Base-by-base conservation (phyloP, 2,113 vertebrate species). In the Hemiprocne comata region DNA sequence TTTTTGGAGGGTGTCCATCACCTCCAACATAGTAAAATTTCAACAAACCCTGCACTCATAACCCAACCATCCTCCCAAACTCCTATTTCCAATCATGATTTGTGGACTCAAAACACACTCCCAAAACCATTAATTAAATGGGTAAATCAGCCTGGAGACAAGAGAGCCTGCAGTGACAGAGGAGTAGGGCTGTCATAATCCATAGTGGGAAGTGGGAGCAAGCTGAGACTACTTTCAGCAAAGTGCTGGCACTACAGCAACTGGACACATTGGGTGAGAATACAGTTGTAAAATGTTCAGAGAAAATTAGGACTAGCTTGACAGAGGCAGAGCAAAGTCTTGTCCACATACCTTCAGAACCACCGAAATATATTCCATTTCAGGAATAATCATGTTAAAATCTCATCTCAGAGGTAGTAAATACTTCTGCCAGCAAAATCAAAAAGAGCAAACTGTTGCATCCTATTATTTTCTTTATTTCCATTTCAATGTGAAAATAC, bases 111-210 rank as follows among this genome's bases (percentile, higher is more conserved):
- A 69, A 92, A 26, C 3, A 53, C 0, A 0, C 18, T 77, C 48
- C 34, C 51, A 70, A 44, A 87, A 64, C 51, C n/a, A 21, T 12
- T 14, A 34, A 53, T 57, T 60, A 44, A 40, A 8, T 21, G 26
- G 17, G 38, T 38, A 24, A 33, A 38, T 16, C 14, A 33, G 13
- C 17, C 19, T 40, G 67, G 40, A 86, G n/a, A 31, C 10, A 29
- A 19, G 54, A 44, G 10, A 53, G 34, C 34, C 67, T 72, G 38
- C 17, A 57, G 79, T 29, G 44, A 61, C 24, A 34, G 17, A 85
- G 25, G 40, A 79, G 23, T 0, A 46, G 71, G 64, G 13, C 66
- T 65, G 66, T 21, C 53, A 34, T 0, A 0, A n/a, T 21, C 8
- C 0, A 0, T 1, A 8, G 50, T 5, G 23, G 17, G 44, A 72